These are phyloP conservation scores for Pangasius djambal DNA, from an alignment of 2,797 vertebrate species.

Conservation along the genomic window DNA sequence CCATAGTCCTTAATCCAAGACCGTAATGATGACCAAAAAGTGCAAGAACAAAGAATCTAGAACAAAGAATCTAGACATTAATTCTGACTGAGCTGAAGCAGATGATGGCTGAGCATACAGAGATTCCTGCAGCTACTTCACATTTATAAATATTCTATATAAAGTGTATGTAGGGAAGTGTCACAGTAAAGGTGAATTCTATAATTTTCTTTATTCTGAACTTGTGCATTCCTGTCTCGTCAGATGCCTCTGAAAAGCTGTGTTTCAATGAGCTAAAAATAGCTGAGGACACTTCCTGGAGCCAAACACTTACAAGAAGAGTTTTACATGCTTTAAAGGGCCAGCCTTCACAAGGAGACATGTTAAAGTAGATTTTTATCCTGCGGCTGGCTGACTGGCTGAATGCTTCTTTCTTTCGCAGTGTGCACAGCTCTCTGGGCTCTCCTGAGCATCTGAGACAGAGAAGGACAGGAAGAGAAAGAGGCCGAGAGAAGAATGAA, in stretches of 20 bases:
- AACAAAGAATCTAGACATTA: background rate
- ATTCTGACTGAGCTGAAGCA: background rate
- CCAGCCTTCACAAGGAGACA: constrained; percentile 19
- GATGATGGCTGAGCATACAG: background rate
- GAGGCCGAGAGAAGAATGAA: constrained; percentile 23
- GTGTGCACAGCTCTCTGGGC: constrained; percentile 15
- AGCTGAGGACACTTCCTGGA: constrained; percentile 21
- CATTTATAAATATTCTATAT: background rate
- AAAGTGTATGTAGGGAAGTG: background rate
- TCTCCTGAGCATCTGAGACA: constrained; percentile 19
- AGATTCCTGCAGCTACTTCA: background rate
- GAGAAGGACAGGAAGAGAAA: constrained; percentile 23
- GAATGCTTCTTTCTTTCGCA: constrained; percentile 44
- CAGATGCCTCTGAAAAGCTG: background rate
- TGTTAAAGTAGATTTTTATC: constrained; percentile 48
- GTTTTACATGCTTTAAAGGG: constrained; percentile 23
- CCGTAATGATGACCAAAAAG: background rate
- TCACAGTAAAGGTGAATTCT: background rate
- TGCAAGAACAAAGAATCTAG: background rate
- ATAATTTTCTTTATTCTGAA: background rate
- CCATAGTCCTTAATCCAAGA: background rate
- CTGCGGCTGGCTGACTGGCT: constrained; percentile 33
- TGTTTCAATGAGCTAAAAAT: background rate
- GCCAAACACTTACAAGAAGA: constrained; percentile 29
- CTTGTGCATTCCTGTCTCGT: background rate